These are phyloP conservation scores for Bombus polaris DNA, from an alignment of 1,140 invertebrate genomes.

Conservation along the genomic window DNA sequence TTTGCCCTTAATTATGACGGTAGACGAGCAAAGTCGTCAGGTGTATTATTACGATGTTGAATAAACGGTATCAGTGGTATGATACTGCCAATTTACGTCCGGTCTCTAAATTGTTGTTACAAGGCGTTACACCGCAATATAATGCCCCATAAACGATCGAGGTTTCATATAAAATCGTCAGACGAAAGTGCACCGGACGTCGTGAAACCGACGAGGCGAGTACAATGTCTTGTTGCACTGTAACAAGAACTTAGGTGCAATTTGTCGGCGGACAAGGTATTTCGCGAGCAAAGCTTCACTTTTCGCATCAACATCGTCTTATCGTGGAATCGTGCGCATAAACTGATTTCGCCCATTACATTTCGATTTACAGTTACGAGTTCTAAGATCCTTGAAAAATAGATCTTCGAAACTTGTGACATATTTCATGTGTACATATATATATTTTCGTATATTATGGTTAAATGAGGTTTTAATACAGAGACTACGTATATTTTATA, in stretches of 20 bases:
- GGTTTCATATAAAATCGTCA: not conserved
- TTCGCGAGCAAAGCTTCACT: slow-evolving; percentile 63
- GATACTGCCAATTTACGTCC: not conserved
- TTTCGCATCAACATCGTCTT: not conserved
- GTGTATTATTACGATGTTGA: no score
- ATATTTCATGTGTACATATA: no score
- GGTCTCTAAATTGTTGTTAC: not conserved
- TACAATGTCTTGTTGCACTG: not conserved
- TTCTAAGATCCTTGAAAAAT: not conserved
- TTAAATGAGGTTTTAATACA: no score
- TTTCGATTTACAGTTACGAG: not conserved
- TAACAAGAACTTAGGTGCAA: not conserved
- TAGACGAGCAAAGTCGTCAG: no score
- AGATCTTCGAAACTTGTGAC: no score
- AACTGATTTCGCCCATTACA: not conserved
- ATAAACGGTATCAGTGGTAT: not conserved
- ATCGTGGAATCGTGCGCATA: not conserved
- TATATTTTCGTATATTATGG: no score
- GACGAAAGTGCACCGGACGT: not conserved
- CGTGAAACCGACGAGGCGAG: not conserved
- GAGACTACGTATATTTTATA: no score
- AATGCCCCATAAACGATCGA: not conserved
- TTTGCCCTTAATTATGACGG: slow-evolving; percentile 61
- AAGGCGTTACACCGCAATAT: not conserved
- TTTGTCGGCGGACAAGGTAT: not conserved